Base-by-base conservation (phyloP, 2,113 vertebrate genomes). In the Antigone vipio region DNA sequence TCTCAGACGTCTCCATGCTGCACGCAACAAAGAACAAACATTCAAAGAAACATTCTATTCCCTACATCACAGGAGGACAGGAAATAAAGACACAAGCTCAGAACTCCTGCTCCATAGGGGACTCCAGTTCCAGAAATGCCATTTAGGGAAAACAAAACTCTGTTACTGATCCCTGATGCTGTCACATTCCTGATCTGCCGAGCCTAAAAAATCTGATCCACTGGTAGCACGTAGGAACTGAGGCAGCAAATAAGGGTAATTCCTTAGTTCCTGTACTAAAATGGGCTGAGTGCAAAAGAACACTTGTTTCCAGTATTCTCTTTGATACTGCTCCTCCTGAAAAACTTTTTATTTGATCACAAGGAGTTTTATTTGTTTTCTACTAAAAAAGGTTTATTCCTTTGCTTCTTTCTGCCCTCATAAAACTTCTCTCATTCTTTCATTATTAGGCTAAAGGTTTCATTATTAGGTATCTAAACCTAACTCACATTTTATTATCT, bases 21-120 rank as follows among this genome's bases (percentile, higher is more conserved):
- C 73, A 95, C 64, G 84, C 64, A 79, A 80, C 55, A 94, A 91
- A 96, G 89, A 91, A 64, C 56, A 92, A 91, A 72, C 83, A 91
- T 92, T 95, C 92, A 94, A 95, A 95, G 79, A 87, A 96, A 89
- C 76, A 71, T 96, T 94, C 89, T 58, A 93, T 88, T 97, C 68
- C 44, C 69, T 72, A 66, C 80, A 92, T 95, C 85, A 84, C 76
- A 94, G 79, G 64, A 95, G 52, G 30, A 94, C 53, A 67, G 47
- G 56, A 94, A 95, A 87, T 71, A 91, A 89, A 94, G 80, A 91
- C 76, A 78, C 44, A 64, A 63, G 44, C 72, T 93, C 88, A 86
- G 60, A 96, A 94, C 56, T 92, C 30, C n/a, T 58, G 49, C 52
- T 78, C 40, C 91, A 49, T 21, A 72, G 68, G 64, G 75, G 15